A percentile compares a stretch with the other conserved stretches of the same genome.
phyloP scores from a whole-genome alignment of 2,113 vertebrate species.

The Gobius niger region DNA sequence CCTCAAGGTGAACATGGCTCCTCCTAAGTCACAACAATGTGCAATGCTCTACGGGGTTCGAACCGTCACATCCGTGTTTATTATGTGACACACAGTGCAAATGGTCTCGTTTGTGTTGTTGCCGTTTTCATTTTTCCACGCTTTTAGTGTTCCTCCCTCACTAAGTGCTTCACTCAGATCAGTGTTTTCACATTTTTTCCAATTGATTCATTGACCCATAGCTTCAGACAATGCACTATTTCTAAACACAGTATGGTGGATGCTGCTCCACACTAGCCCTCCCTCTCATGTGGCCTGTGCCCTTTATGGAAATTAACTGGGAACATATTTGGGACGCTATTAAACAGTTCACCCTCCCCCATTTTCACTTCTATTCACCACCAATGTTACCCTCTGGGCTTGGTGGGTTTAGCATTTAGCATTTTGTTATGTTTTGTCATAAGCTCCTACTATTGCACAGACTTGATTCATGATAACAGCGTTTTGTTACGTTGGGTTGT shows the following conservation, averaged over 20 bases:
- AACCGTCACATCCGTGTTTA: too few species aligned
- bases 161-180: too few species aligned
- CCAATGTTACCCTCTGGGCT: constrained; percentile 6
- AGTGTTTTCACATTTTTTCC: too few species aligned
- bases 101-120: too few species aligned
- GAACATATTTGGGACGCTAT: constrained; percentile 26
- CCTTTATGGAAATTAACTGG: constrained; percentile 24
- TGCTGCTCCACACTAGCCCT: not conserved
- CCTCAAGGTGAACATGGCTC: too few species aligned
- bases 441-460: constrained; percentile 2
- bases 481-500: constrained; percentile 14
- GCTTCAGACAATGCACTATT: not conserved
- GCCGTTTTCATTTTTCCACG: too few species aligned
- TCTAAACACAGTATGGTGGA: not conserved
- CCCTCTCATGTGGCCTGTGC: constrained; percentile 6
- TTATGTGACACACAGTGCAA: too few species aligned
- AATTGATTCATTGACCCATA: too few species aligned
- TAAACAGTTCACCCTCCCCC: constrained; percentile 20
- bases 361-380: not conserved
- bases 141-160: too few species aligned
- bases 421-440: constrained; percentile 6
- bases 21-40: too few species aligned
- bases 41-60: too few species aligned
- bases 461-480: constrained; percentile 21
- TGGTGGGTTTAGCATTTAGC: not conserved